Base-by-base conservation (phyloP, 1,140 invertebrate species). In the Bombus haemorrhoidalis region DNA sequence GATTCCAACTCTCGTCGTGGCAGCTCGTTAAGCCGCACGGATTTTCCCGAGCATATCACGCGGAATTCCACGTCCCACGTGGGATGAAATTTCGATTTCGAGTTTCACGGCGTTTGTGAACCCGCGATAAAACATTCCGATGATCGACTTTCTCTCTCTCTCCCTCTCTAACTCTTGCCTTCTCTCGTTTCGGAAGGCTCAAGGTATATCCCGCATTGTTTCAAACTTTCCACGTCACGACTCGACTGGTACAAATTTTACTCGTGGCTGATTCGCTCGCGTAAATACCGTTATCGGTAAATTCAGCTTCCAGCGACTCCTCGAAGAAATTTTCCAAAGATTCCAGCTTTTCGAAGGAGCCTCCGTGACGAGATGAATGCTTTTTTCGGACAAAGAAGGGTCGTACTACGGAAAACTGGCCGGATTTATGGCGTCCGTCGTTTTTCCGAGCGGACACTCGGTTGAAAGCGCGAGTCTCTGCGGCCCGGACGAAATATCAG, bases 1-100 rank as follows among this genome's bases (percentile, higher is more conserved):
- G 87, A 90, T 77, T 41, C 57, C 77, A 89, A 88, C 90, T 89
- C 86, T 92, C 89, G 86, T 90, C 88, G 89, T 73, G 88, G 71
- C 69, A 71, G 71, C 82, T 87, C 88, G 89, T 90, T 89, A 89
- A 90, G 79, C 88, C 69, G 37, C 68, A 59, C 59, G 88, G 88
- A 89, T 89, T 90, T 87, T 76, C 77, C 85, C 64, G 39, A 71
- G 64, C 62, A 64, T 68, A 69, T 77, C 78, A 69, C 59, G 59
- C 47, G 12, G 64, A 80, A 80, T 69, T 64, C 22, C 43, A 39
- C 75, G 57, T 83, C 81, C 85, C 79, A 34, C 25, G 71, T 71
- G 74, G 74, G n/a, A 39, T 32, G 37, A 75, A 80, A 79, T 77
- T 86, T 84, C 59, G 25, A 68, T 53, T 53, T 53, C 75, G 78